Base-by-base conservation (phyloP, 2,888 invertebrate species). In the Macaria liturata region DNA sequence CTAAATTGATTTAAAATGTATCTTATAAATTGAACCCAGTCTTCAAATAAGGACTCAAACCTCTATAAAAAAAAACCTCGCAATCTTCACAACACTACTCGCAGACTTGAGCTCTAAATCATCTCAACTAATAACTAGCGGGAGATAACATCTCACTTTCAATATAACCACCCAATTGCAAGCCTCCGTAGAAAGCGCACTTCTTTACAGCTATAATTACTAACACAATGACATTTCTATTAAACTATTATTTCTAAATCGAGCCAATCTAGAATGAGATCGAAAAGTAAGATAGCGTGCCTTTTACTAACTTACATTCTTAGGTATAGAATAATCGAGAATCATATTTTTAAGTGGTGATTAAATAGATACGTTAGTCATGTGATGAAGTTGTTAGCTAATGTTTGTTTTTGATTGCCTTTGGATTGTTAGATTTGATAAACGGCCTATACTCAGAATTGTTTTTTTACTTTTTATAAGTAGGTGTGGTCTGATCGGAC, bases 71-170 rank as follows among this genome's bases (percentile, higher is more conserved):
- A 7, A 37, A 37, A 37, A 7, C 4, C 34, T 37, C 34, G 7
- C 5, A 37, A 3, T 7, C 3, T 3, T 37, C 3, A 7, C 34
- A 37, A 6, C 34, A 37, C 34, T 37, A 37, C 7, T 7, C 66
- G 72, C 67, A 68, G 72, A 70, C 72, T 63, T 61, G 70, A 62
- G 75, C 79, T 84, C 83, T 90, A 89, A 88, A 91, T 90, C 91
- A 68, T 88, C 75, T 69, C 72, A 74, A 52, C 87, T 89, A 89
- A 90, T 90, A 91, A 89, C 90, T 81, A 84, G 76, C 72, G 72
- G 72, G 76, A 69, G 90, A 91, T 91, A 90, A 78, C 75, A 91
- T 91, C 90, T 78, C 67, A 69, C 88, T 88, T 88, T 90, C 88
- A 90, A 88, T 88, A 86, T 84, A 86, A 81, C 80, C 81, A 83